Percentiles rank a stretch among this genome's conserved stretches.
phyloP scores from a whole-genome alignment of 1,140 invertebrate genomes.

The Drosophila repletoides region DNA sequence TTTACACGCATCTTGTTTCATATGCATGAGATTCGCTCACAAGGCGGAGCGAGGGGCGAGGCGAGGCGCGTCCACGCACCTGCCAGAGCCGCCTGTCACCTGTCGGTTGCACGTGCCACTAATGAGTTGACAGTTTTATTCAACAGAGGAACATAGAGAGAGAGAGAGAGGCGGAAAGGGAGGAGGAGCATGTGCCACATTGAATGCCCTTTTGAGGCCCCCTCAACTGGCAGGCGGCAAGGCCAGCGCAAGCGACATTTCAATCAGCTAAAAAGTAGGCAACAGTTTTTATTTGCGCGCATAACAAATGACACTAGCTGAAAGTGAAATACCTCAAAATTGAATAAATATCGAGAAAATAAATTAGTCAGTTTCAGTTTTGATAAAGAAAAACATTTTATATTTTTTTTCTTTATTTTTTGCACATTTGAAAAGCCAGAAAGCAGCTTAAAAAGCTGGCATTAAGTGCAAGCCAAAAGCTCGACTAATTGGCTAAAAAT shows the following conservation, averaged over 20 bases:
- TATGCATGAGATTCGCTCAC: slow-evolving; percentile 57
- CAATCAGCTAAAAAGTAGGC: slow-evolving; percentile 47
- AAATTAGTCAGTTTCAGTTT: too few relatives aligned
- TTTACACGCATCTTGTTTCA: slow-evolving; percentile 60
- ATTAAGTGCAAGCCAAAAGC: too few relatives aligned
- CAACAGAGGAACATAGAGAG: neutral
- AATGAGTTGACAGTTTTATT: slow-evolving; percentile 41
- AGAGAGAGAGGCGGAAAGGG: neutral
- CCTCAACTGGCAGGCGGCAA: neutral
- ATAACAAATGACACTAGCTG: neutral
- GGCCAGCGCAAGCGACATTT: slow-evolving; percentile 11
- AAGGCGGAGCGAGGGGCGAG: too few relatives aligned
- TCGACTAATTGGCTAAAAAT: too few relatives aligned
- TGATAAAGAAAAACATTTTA: too few relatives aligned
- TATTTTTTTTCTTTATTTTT: too few relatives aligned
- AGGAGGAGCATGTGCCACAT: too few relatives aligned
- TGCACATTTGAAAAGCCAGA: too few relatives aligned
- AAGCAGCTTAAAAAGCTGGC: too few relatives aligned
- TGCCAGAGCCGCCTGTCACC: neutral
- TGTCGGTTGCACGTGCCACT: slow-evolving; percentile 40
- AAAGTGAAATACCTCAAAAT: neutral
- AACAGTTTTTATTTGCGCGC: slow-evolving; percentile 1
- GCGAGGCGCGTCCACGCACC: too few relatives aligned
- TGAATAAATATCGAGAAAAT: neutral
- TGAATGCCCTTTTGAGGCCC: too few relatives aligned